Conservation (phyloP, 2,888 invertebrate species). For the Spisula solida region DNA sequence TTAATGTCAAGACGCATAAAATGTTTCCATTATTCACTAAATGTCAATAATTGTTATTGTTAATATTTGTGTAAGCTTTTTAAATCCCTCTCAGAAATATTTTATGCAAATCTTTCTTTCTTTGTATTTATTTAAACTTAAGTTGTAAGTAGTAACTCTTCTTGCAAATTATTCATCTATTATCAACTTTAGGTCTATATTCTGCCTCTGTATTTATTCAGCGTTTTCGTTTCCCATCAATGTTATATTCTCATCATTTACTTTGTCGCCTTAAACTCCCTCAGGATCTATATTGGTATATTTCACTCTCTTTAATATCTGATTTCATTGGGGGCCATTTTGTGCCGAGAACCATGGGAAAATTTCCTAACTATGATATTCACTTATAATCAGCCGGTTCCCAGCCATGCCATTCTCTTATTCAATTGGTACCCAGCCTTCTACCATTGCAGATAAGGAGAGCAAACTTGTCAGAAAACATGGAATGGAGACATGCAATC, state of each 20-base stretch:
- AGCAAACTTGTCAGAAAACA: neutral
- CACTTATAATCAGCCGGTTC: neutral
- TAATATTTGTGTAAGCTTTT: too few species aligned
- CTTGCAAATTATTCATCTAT: too few species aligned
- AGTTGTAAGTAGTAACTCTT: too few species aligned
- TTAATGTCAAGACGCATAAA: too few species aligned
- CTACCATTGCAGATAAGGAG: conserved; percentile 14
- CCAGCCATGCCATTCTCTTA: neutral
- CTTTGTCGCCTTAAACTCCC: neutral
- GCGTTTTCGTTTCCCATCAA: too few species aligned
- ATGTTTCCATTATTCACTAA: too few species aligned
- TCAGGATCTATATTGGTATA: neutral
- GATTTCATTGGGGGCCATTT: conserved; percentile 8
- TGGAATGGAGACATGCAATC: neutral
- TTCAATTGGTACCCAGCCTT: neutral
- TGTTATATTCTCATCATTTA: neutral
- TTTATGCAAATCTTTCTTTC: too few species aligned
- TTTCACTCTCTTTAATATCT: neutral
- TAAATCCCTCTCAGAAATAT: too few species aligned
- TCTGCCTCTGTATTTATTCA: neutral
- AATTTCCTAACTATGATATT: neutral
- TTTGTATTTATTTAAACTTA: too few species aligned
- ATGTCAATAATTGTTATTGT: too few species aligned
- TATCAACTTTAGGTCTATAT: too few species aligned
- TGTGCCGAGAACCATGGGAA: neutral